Evolutionary conservation across 2,113 vertebrate species (phyloP).

Genomic region (Shinisaurus crocodilurus): DNA sequence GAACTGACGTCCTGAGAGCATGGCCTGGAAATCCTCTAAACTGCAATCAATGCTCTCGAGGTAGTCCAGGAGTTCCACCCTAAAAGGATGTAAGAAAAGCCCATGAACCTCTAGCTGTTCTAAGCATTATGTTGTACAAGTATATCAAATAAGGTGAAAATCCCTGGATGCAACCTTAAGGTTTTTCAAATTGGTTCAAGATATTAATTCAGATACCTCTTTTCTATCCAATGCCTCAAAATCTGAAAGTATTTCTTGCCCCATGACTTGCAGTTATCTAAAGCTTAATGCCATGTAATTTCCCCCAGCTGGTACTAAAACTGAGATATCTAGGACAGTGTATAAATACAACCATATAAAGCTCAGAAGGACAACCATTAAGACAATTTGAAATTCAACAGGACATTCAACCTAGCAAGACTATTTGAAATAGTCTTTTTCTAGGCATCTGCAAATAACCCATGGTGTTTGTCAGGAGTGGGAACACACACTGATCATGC

Average conservation of each 20-base stretch:
- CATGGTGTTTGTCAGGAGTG: background rate
- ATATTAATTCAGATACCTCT: background rate
- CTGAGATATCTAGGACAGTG: background rate
- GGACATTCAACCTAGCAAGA: too few species aligned
- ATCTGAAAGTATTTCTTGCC: background rate
- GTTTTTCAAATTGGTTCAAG: background rate
- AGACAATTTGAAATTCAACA: background rate
- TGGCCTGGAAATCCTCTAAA: constrained; percentile 96
- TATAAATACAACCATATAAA: background rate
- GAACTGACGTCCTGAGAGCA: constrained; percentile 93
- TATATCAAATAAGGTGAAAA: background rate
- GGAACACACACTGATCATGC: background rate
- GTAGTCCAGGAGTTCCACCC: constrained; percentile 96
- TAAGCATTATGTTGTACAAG: background rate
- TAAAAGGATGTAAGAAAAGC: constrained; percentile 54
- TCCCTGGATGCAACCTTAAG: background rate
- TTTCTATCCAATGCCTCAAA: background rate
- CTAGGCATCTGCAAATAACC: background rate
- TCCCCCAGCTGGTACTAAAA: background rate
- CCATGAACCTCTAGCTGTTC: background rate
- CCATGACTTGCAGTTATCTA: background rate
- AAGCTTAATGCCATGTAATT: background rate
- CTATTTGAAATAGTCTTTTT: background rate
- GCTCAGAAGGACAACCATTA: background rate
- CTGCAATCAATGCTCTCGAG: constrained; percentile 98